These are phyloP conservation scores for Rhea pennata DNA, from an alignment of 2,113 vertebrate genomes.

Conservation along the genomic window DNA sequence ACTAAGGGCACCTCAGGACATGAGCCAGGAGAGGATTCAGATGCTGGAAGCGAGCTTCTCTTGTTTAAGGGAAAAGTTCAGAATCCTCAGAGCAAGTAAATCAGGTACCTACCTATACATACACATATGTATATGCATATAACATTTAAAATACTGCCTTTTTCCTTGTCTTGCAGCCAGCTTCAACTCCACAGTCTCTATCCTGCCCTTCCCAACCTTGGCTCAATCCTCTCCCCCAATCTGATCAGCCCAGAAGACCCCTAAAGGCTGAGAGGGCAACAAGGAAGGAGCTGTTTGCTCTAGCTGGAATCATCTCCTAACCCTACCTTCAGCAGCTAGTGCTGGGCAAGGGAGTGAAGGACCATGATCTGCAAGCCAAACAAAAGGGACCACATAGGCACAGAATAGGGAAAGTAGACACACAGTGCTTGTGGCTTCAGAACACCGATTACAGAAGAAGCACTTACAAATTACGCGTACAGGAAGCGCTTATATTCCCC, in stretches of 20 bases:
- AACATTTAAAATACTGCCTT: rapidly evolving
- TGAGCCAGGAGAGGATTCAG: not conserved
- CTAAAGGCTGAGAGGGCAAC: rapidly evolving
- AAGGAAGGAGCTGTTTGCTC: not conserved
- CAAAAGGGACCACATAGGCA: rapidly evolving
- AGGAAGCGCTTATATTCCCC: not conserved
- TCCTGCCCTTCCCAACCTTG: not conserved
- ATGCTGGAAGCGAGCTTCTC: not conserved
- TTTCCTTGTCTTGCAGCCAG: not conserved
- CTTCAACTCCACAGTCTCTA: not conserved
- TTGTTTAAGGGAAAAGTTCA: not conserved
- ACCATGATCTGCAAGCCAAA: not conserved
- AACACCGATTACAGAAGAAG: not conserved
- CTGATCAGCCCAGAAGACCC: not conserved
- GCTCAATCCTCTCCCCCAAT: not conserved
- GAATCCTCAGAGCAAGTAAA: not conserved
- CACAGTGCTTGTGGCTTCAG: rapidly evolving
- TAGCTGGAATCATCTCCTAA: not conserved
- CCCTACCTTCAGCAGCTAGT: not conserved
- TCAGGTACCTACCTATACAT: not conserved
- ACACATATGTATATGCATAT: not conserved
- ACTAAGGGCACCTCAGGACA: not conserved
- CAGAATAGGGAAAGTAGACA: not conserved
- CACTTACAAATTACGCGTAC: rapidly evolving
- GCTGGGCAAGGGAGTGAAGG: not conserved